These are phyloP conservation scores for Cavia porcellus DNA, from an alignment of 2,113 vertebrate genomes.

Conservation along the genomic window DNA sequence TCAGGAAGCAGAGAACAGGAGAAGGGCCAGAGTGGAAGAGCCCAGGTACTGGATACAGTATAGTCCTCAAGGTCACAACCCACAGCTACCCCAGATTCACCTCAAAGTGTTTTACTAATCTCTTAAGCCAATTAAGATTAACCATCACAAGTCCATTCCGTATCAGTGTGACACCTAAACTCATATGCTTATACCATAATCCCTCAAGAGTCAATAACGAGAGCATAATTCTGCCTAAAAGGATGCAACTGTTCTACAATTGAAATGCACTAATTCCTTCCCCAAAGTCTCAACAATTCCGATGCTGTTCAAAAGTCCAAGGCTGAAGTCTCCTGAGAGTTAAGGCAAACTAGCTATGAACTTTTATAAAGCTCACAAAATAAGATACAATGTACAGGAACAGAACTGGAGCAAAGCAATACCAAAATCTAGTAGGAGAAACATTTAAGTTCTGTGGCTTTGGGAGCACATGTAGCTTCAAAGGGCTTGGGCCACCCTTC, in stretches of 20 bases:
- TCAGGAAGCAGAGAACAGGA: not conserved
- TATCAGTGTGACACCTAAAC: not conserved
- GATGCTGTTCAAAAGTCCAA: not conserved
- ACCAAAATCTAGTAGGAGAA: not conserved
- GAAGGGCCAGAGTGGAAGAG: not conserved
- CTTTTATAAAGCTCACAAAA: not conserved
- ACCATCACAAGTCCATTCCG: not conserved
- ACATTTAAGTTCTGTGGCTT: not conserved
- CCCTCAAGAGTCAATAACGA: not conserved
- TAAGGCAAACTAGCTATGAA: not conserved
- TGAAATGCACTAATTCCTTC: not conserved
- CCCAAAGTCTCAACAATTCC: not conserved
- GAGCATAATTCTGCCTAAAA: not conserved
- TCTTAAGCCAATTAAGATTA: not conserved
- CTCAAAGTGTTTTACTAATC: not conserved
- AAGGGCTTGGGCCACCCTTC: not conserved
- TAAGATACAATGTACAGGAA: not conserved
- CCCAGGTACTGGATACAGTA: not conserved
- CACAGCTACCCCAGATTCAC: not conserved
- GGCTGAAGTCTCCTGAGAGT: not conserved
- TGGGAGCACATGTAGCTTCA: not conserved
- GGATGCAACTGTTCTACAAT: not conserved
- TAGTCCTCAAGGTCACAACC: not conserved
- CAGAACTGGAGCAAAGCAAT: not conserved
- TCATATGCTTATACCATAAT: not conserved